Evolutionary conservation across 2,888 invertebrate species (phyloP).

Genomic region (Poecilobothrus nobilitatus): DNA sequence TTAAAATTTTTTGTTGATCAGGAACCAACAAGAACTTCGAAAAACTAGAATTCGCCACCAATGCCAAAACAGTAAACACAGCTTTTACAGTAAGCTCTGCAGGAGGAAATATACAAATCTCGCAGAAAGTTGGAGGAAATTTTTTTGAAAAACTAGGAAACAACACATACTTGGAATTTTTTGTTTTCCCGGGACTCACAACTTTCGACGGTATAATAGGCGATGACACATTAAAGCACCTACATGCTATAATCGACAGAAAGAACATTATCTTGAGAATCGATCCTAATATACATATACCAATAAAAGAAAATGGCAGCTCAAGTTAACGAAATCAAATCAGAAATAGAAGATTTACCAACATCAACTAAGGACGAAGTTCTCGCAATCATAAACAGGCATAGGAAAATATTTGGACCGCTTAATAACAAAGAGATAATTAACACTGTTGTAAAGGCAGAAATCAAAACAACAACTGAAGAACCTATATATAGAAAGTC

Average conservation of each 20-base stretch:
- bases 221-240: too few relatives aligned
- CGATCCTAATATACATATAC: slow-evolving; percentile 13
- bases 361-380: background rate
- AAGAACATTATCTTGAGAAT: slow-evolving; percentile 12
- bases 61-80: too few relatives aligned
- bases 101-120: slow-evolving; percentile 12
- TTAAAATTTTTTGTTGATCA: too few relatives aligned
- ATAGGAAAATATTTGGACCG: slow-evolving; percentile 14
- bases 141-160: too few relatives aligned
- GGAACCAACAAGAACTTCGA: too few relatives aligned
- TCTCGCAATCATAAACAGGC: background rate
- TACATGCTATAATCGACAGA: slow-evolving; percentile 14
- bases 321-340: slow-evolving; percentile 15
- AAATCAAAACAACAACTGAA: slow-evolving; percentile 28
- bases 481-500: slow-evolving; percentile 28
- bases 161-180: slow-evolving; percentile 13
- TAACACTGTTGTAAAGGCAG: slow-evolving; percentile 26
- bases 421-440: slow-evolving; percentile 8
- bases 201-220: too few relatives aligned
- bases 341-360: background rate
- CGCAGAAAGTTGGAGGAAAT: slow-evolving; percentile 5
- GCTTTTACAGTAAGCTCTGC: too few relatives aligned
- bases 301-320: slow-evolving; percentile 14
- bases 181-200: too few relatives aligned
- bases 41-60: too few relatives aligned